phyloP scores from a whole-genome alignment of 2,888 invertebrate species.

The Andrena bucephala region DNA sequence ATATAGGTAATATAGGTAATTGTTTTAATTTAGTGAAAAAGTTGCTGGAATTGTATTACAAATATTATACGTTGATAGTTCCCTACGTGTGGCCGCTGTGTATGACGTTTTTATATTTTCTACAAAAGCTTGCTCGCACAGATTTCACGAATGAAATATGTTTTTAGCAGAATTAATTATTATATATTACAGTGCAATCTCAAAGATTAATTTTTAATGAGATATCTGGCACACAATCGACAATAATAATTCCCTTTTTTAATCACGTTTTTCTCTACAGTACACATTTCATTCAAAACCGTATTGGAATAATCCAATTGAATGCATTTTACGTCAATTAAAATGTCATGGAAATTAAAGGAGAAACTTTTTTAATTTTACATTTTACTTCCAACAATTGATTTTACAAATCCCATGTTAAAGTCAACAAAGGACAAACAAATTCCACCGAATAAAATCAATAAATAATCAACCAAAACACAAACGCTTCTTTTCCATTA shows the following conservation, averaged over 20 bases:
- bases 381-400: not conserved
- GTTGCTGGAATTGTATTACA: not conserved
- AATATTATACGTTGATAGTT: not conserved
- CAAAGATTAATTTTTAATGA: not conserved
- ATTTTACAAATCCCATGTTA: not conserved
- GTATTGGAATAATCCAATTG: not conserved
- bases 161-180: too few relatives aligned
- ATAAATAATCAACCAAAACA: too few relatives aligned
- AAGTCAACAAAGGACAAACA: too few relatives aligned
- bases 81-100: too few relatives aligned
- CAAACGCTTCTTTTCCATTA: too few relatives aligned
- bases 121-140: not conserved
- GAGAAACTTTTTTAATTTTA: not conserved
- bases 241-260: not conserved
- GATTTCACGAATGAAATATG: not conserved
- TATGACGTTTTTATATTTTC: conserved; percentile 1
- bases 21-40: not conserved
- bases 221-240: not conserved
- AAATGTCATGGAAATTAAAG: not conserved
- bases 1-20: not conserved
- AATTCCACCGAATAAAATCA: too few relatives aligned
- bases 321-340: not conserved
- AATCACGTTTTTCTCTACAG: not conserved
- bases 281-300: not conserved
- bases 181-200: too few relatives aligned